phyloP scores from a whole-genome alignment of 2,113 vertebrate species.

The Riparia riparia region DNA sequence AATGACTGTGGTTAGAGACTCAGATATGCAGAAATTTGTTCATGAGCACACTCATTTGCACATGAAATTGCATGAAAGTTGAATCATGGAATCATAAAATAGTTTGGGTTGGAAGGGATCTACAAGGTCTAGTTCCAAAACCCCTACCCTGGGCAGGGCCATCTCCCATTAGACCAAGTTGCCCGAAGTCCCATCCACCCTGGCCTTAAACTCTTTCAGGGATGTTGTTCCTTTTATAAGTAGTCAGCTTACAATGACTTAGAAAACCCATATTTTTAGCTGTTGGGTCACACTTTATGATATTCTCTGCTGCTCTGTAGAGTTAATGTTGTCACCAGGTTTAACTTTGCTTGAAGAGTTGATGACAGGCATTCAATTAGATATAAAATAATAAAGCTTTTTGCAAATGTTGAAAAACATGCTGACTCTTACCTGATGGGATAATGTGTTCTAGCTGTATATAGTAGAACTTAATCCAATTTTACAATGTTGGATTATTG shows the following conservation, averaged over 20 bases:
- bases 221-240: not conserved
- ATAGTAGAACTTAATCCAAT: not conserved
- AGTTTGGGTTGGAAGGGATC: not conserved
- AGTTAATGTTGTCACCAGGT: not conserved
- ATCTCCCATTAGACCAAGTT: not conserved
- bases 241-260: not conserved
- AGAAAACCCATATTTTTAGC: not conserved
- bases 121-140: not conserved
- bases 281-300: not conserved
- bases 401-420: not conserved
- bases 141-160: not conserved
- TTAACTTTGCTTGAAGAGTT: not conserved
- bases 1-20: not conserved
- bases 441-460: not conserved
- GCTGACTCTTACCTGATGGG: not conserved
- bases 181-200: not conserved
- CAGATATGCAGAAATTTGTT: not conserved
- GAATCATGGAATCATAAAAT: not conserved
- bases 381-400: not conserved
- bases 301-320: not conserved
- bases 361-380: not conserved
- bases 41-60: not conserved
- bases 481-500: not conserved
- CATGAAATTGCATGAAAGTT: not conserved
- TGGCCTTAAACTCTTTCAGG: not conserved